Base-by-base conservation (phyloP, 1,140 invertebrate genomes). In the Nebria ingens region DNA sequence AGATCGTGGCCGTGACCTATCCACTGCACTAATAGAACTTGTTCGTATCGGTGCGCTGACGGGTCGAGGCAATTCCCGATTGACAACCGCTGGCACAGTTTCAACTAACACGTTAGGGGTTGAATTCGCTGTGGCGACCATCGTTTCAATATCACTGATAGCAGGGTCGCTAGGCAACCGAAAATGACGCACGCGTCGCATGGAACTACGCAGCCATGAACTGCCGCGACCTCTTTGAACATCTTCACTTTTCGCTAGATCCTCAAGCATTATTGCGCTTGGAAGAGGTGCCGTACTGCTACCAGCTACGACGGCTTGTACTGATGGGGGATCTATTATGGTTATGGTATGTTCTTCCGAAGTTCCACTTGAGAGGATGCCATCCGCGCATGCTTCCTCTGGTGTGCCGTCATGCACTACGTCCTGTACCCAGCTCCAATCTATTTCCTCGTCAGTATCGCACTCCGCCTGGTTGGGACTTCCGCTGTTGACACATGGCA, bases 191-290 rank as follows among this genome's bases (percentile, higher is more conserved):
- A 71, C 51, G 6, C 67, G 59, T 23, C 69, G 59, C 69, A 71
- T 71, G 11, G 69, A 71, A 52, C 58, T 65, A 42, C 69, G 60
- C 58, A 69, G 59, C 69, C 69, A 71, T 40, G 64, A 61, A 52
- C 53, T 60, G 11, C 52, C 56, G 15, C 19, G 21, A 22, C 19
- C 55, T 6, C 53, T 15, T 13, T 34, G 13, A 9, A 12, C 45
- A 2, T 59, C 57, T 53, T 61, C 61, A n/a, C n/a, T n/a, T 21
- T 54, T 55, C 15, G 40, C 55, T 45, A 58, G 55, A 49, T 52
- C 58, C 49, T 34, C 52, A 22, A 34, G 6, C 6, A 6, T n/a
- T 6, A n/a, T 34, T 6, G 25, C 25, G 6, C 6, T n/a, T 34
- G 25, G 25, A n/a, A 9, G 6, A n/a, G 25, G 6, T 34, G 6